phyloP scores from a whole-genome alignment of 2,113 vertebrate species.

The Chloebia gouldiae region DNA sequence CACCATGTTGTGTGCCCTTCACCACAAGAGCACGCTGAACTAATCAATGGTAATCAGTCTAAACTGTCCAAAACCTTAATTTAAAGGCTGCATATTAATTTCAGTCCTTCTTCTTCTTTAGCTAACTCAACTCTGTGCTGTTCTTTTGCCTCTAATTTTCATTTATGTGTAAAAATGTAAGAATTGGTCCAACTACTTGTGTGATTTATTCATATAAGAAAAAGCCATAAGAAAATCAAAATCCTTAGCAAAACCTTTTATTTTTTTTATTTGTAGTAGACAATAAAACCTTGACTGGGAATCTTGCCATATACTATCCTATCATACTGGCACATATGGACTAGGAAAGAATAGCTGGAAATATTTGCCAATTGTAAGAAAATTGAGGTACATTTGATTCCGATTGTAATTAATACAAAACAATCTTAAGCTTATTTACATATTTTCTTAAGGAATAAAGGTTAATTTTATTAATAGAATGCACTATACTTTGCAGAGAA shows the following conservation, averaged over 20 bases:
- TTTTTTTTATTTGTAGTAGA: neutral
- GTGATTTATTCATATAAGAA: neutral
- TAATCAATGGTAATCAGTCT: neutral
- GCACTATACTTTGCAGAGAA: neutral
- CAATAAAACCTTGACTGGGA: neutral
- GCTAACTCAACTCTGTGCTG: neutral
- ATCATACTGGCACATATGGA: neutral
- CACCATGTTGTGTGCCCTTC: neutral
- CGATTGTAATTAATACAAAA: neutral
- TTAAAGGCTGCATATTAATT: neutral
- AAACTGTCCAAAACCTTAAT: neutral
- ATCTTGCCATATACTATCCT: neutral
- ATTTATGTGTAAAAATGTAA: neutral
- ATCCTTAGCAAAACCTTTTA: neutral
- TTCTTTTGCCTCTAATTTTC: neutral
- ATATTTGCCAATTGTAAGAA: neutral
- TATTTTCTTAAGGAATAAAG: neutral
- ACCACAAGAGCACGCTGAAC: neutral
- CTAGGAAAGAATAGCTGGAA: neutral
- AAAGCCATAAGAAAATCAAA: neutral
- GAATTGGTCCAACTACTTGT: neutral
- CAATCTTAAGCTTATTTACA: neutral
- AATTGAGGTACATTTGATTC: neutral
- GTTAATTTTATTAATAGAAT: neutral
- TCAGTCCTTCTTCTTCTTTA: neutral